phyloP scores from a whole-genome alignment of 1,140 invertebrate genomes.

The Ganaspis sp. region DNA sequence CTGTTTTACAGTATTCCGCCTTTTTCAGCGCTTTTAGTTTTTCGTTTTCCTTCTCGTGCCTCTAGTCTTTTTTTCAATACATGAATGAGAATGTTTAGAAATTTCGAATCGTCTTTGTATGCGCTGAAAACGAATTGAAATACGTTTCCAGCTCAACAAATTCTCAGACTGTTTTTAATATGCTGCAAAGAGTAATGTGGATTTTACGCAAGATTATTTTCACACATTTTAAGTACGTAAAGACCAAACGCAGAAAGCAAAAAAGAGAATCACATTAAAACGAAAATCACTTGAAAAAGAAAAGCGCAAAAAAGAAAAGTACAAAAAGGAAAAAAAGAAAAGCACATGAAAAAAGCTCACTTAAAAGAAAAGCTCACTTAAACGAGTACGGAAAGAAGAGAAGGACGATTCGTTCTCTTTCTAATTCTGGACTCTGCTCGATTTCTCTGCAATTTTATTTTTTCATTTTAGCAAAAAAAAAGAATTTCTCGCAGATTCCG shows the following conservation, averaged over 20 bases:
- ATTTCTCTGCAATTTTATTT: neutral
- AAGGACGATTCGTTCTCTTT: neutral
- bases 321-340: too few relatives aligned
- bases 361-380: too few relatives aligned
- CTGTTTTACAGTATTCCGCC: neutral
- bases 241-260: neutral
- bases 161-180: neutral
- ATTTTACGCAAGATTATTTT: neutral
- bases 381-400: too few relatives aligned
- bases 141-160: neutral
- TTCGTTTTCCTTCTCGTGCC: too few relatives aligned
- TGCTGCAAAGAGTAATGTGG: neutral
- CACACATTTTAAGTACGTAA: neutral
- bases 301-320: too few relatives aligned
- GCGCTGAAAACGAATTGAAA: too few relatives aligned
- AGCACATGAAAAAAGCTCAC: too few relatives aligned
- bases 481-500: constrained; percentile 2
- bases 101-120: neutral
- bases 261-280: neutral
- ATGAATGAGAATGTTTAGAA: neutral
- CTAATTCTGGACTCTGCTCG: neutral
- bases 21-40: neutral
- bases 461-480: neutral
- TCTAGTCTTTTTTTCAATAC: neutral
- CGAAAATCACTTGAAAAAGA: too few relatives aligned